Base-by-base conservation (phyloP, 2,113 vertebrate genomes). In the Cyanistes caeruleus region DNA sequence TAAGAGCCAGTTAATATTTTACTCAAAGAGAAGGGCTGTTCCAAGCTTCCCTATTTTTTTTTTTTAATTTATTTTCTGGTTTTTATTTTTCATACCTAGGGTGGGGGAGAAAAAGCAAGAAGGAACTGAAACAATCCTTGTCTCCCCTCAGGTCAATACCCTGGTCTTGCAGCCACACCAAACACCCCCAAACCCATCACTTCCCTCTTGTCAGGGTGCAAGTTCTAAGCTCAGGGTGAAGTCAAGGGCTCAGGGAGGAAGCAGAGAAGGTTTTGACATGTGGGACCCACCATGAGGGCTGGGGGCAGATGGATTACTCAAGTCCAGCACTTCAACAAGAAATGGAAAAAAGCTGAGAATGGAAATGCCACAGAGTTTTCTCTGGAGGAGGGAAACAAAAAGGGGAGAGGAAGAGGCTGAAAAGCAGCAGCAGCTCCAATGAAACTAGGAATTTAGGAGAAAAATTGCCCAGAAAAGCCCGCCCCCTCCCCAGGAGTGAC, bases 1-100 rank as follows among this genome's bases (percentile, higher is more conserved):
- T 77, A 69, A 87, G 41, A 87, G 56, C 21, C 37, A 27, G 95
- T 97, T 97, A 97, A 97, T 96, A 30, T 97, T 97, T 97, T 55
- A 97, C 96, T 77, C 3, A 0, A 55, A 93, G 77, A 80, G 49
- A 78, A 85, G 76, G 77, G 81, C 65, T 79, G 92, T 58, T 84
- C 72, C 0, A 7, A 60, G 84, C 41, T 30, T 79, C 53, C 43
- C 11, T 41, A 2, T 43, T 52, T 35, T 56, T 55, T 28, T 43
- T 56, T 55, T 14, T 58, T n/a, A n/a, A n/a, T 75, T 43, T 30
- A 33, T 41, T 55, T 28, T 43, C 41, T 44, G 3, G 23, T 49
- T 83, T 87, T 69, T 44, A 56, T 39, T 78, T 85, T 74, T 87
- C 49, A 59, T 82, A 86, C 39, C 33, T 77, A 41, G 23, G 2